Evolutionary conservation across 2,888 invertebrate genomes (phyloP).

Genomic region (Hybos culiciformis): DNA sequence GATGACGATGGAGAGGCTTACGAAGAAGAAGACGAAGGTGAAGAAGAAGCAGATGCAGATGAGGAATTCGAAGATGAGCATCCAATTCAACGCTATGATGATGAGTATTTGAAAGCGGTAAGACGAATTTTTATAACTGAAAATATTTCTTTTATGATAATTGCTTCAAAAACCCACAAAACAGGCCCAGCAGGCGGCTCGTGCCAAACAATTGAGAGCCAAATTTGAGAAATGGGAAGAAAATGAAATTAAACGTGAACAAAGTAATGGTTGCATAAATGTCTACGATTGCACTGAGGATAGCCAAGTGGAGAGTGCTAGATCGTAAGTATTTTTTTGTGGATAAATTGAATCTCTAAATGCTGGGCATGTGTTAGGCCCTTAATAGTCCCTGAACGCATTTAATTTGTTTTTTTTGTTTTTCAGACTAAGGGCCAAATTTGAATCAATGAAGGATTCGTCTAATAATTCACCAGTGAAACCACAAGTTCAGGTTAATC

Average conservation of each 20-base stretch:
- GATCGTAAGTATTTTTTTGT: constrained; percentile 42
- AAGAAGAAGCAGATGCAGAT: constrained; percentile 33
- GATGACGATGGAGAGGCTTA: constrained; percentile 36
- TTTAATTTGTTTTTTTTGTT: constrained; percentile 7
- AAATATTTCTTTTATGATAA: not conserved
- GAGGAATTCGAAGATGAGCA: constrained; percentile 33
- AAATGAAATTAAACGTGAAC: constrained; percentile 45
- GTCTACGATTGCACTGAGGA: constrained; percentile 44
- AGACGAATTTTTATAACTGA: not conserved
- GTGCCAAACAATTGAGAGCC: constrained; percentile 69
- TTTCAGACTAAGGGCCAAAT: constrained; percentile 65
- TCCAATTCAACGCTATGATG: constrained; percentile 33
- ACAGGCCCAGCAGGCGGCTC: constrained; percentile 58
- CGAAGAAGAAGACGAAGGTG: constrained; percentile 29
- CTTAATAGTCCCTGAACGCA: not conserved
- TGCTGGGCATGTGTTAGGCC: not conserved
- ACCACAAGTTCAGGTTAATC: constrained; percentile 61
- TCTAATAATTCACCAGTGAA: constrained; percentile 37
- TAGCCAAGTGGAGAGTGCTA: constrained; percentile 74
- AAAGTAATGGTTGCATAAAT: constrained; percentile 35
- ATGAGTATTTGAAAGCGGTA: constrained; percentile 55
- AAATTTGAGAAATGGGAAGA: constrained; percentile 83
- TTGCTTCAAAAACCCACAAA: not conserved
- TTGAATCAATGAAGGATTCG: constrained; percentile 66
- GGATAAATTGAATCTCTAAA: not conserved